Evolutionary conservation across 1,140 invertebrate species (phyloP).

Genomic region (Coelopa frigida): DNA sequence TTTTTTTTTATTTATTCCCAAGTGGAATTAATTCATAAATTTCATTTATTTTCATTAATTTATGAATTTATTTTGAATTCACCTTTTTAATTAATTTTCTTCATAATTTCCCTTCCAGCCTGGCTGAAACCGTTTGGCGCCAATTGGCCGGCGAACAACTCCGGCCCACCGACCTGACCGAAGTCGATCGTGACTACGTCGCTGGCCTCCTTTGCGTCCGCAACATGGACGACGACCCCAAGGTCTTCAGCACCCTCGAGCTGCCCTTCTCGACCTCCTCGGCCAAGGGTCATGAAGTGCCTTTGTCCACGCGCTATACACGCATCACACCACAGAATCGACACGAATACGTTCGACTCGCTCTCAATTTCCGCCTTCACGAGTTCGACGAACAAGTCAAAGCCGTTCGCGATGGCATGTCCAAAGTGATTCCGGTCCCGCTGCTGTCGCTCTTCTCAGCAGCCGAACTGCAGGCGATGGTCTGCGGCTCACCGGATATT

Average conservation of each 20-base stretch:
- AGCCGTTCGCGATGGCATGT: constrained; percentile 87
- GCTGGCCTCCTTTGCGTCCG: constrained; percentile 86
- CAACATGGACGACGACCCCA: constrained; percentile 78
- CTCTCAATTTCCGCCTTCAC: constrained; percentile 84
- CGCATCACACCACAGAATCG: constrained; percentile 83
- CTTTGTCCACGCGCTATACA: constrained; percentile 67
- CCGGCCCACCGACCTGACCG: constrained; percentile 79
- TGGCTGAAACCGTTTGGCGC: constrained; percentile 91
- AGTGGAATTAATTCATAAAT: background rate
- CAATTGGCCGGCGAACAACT: constrained; percentile 75
- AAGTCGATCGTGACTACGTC: constrained; percentile 94
- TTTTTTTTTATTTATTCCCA: background rate
- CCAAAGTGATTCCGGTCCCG: constrained; percentile 86
- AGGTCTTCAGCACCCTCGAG: constrained; percentile 76
- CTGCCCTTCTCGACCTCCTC: constrained; percentile 92
- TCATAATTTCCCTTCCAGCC: constrained; percentile 20
- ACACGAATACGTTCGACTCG: constrained; percentile 82
- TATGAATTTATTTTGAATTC: background rate
- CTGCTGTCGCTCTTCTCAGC: constrained; percentile 86
- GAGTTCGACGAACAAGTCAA: constrained; percentile 90
- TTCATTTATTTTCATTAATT: background rate
- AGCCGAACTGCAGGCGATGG: constrained; percentile 80
- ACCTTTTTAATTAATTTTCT: constrained; percentile 1
- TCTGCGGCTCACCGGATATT: constrained; percentile 94
- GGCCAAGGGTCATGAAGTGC: constrained; percentile 77